Evolutionary conservation across 2,113 vertebrate species (phyloP).

Genomic region (Heterocephalus glaber): DNA sequence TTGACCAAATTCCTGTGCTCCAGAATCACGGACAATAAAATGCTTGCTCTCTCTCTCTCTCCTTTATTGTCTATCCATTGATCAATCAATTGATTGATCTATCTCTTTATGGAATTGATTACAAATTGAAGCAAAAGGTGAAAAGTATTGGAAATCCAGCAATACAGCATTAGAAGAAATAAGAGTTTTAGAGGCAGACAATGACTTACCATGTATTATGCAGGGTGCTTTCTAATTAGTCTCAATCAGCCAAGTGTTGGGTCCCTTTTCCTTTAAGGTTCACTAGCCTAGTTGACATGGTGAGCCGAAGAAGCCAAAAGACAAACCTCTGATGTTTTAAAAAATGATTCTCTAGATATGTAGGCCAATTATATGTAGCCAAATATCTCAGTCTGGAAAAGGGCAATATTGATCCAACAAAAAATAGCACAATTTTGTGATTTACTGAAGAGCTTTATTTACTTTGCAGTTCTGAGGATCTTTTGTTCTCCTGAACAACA

Average conservation of each 20-base stretch:
- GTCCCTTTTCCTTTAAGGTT: constrained; percentile 7
- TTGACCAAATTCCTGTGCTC: background rate
- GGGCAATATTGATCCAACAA: constrained; percentile 67
- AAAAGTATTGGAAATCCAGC: background rate
- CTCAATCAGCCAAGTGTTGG: background rate
- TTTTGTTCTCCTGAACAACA: constrained; percentile 61
- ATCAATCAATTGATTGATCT: background rate
- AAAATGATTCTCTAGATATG: constrained; percentile 14
- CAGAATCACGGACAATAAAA: background rate
- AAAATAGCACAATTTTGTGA: constrained; percentile 69
- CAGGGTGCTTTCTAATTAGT: background rate
- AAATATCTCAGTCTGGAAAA: constrained; percentile 42
- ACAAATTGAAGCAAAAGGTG: background rate
- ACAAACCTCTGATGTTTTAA: constrained; percentile 7
- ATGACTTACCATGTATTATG: background rate
- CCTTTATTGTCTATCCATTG: too few species aligned
- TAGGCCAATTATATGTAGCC: constrained; percentile 23
- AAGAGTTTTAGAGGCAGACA: background rate
- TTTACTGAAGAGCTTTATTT: constrained; percentile 59
- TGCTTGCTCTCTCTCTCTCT: background rate
- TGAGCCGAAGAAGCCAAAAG: background rate
- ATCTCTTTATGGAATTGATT: background rate
- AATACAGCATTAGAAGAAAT: background rate
- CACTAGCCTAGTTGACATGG: background rate
- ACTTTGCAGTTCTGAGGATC: constrained; percentile 27